Percentiles rank a stretch among this genome's conserved stretches.
These are phyloP conservation scores for Tenebrosternarchus preto DNA, from an alignment of 2,113 vertebrate species.

Conservation along the genomic window DNA sequence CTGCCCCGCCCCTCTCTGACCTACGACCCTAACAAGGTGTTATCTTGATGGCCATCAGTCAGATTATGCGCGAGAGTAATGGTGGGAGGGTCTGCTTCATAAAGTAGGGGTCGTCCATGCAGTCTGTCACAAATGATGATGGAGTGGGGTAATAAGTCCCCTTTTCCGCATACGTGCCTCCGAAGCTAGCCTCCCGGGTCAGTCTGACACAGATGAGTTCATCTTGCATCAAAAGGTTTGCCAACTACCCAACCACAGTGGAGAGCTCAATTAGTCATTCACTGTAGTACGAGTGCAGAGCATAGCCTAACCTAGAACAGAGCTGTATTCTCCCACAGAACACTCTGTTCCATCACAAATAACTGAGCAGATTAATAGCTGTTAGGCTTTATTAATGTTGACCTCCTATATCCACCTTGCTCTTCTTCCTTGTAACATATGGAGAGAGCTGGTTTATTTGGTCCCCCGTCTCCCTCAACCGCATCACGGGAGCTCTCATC, in stretches of 20 bases:
- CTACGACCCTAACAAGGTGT: slow-evolving; percentile 72
- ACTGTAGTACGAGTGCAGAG: not conserved
- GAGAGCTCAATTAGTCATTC: not conserved
- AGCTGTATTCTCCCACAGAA: not conserved
- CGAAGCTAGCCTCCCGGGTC: slow-evolving; percentile 51
- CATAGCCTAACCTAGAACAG: not conserved
- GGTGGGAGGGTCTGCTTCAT: slow-evolving; percentile 68
- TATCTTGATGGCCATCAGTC: slow-evolving; percentile 74
- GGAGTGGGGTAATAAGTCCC: slow-evolving; percentile 67
- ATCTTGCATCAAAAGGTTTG: slow-evolving; percentile 33
- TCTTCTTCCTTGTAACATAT: too few relatives aligned
- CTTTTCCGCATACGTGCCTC: slow-evolving; percentile 43
- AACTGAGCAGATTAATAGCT: slow-evolving; percentile 40
- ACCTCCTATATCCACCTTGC: too few relatives aligned
- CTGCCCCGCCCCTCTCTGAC: slow-evolving; percentile 39
- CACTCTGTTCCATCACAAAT: not conserved
- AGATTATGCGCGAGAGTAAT: slow-evolving; percentile 70
- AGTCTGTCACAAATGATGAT: slow-evolving; percentile 71
- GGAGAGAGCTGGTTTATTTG: too few relatives aligned
- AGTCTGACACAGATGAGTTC: slow-evolving; percentile 21
- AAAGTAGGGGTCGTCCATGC: slow-evolving; percentile 66
- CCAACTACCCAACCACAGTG: not conserved
- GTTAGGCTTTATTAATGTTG: slow-evolving; percentile 20
- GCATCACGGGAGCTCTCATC: not conserved
- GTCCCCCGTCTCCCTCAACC: not conserved